Conservation (phyloP, 1,140 invertebrate species). For the Drosophila willistoni region DNA sequence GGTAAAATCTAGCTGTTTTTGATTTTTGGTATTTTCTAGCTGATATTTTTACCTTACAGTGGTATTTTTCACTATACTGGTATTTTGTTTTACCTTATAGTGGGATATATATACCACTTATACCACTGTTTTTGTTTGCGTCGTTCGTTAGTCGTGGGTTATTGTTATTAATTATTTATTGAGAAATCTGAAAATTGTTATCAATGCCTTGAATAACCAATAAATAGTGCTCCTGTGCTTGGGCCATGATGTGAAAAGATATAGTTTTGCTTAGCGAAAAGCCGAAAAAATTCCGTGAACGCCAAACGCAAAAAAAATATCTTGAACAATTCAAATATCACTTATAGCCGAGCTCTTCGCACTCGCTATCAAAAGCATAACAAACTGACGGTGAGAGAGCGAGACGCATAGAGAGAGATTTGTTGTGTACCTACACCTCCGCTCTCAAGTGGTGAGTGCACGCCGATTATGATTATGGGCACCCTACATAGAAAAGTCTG, state of each 20-base stretch:
- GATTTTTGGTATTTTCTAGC: too few species aligned
- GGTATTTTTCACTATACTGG: too few species aligned
- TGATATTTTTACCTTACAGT: too few species aligned
- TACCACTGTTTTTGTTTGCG: constrained; percentile 16
- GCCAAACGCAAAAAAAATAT: constrained; percentile 71
- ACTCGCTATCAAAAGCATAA: constrained; percentile 48
- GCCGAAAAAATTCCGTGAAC: constrained; percentile 54
- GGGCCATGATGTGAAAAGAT: constrained; percentile 57
- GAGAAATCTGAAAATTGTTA: constrained; percentile 44
- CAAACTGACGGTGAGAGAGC: constrained; percentile 62
- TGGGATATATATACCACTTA: too few species aligned
- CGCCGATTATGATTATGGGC: constrained; percentile 70
- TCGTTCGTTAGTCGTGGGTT: constrained; percentile 58
- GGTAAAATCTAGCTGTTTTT: too few species aligned
- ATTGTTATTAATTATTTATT: constrained; percentile 42
- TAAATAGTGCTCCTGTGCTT: constrained; percentile 54
- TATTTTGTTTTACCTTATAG: too few species aligned
- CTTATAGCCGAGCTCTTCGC: constrained; percentile 63
- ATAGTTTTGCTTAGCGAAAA: constrained; percentile 33
- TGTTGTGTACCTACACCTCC: constrained; percentile 75
- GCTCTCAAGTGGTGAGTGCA: constrained; percentile 74
- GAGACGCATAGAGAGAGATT: constrained; percentile 68
- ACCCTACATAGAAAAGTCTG: constrained; percentile 60
- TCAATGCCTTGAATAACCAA: constrained; percentile 57
- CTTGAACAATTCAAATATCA: constrained; percentile 74